Percentiles rank a stretch among this genome's conserved stretches.
These are phyloP conservation scores for Beris morrisii DNA, from an alignment of 2,888 invertebrate species.

Conservation along the genomic window DNA sequence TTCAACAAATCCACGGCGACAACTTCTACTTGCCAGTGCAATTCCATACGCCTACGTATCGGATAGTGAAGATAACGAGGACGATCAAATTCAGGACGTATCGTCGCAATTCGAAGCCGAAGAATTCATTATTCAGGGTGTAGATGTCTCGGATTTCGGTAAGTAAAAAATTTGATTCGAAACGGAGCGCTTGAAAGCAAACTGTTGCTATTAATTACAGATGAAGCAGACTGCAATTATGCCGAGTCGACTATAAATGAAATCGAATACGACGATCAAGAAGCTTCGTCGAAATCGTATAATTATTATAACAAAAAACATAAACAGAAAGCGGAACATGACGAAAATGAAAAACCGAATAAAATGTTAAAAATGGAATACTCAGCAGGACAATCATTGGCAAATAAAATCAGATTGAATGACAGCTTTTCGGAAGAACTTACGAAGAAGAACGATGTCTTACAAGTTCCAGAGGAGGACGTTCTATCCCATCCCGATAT, in stretches of 20 bases:
- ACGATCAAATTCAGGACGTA: conserved; percentile 22
- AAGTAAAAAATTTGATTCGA: conserved; percentile 4
- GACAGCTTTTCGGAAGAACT: background rate
- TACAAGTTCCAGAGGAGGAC: background rate
- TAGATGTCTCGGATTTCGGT: conserved; percentile 16
- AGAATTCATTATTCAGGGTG: background rate
- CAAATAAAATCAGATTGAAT: background rate
- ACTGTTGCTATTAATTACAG: background rate
- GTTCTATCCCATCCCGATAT: conserved; percentile 33
- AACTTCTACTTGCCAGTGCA: conserved; percentile 32
- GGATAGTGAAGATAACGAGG: conserved; percentile 27
- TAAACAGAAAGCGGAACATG: background rate
- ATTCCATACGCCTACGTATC: conserved; percentile 34
- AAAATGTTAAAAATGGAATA: background rate
- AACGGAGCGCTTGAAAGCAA: background rate
- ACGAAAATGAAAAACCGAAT: background rate
- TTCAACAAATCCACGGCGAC: conserved; percentile 35
- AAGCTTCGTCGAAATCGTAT: conserved; percentile 1
- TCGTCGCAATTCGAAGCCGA: conserved; percentile 31
- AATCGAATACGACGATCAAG: conserved; percentile 1
- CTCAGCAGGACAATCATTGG: background rate
- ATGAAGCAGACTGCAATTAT: conserved; percentile 1
- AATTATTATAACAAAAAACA: background rate
- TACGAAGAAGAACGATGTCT: background rate
- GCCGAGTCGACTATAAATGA: conserved; percentile 24